Base-by-base conservation (phyloP, 2,888 invertebrate genomes). In the Nephrotoma flavescens region DNA sequence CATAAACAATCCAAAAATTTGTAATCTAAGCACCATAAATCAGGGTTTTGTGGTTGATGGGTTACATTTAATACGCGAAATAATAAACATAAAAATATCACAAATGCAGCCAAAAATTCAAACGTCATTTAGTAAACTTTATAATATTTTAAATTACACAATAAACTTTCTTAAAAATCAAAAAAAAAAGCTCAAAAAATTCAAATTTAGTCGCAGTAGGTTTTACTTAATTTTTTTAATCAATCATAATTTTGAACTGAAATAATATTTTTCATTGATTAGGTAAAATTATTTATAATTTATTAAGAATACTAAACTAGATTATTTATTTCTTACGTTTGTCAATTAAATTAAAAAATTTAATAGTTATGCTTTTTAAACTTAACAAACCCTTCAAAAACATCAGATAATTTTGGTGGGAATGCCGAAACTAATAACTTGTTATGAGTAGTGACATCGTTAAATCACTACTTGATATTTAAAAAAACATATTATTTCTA, bases 51-150 rank as follows among this genome's bases (percentile, higher is more conserved):
- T 47, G 96, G 95, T 90, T 96, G 95, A 90, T 96, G 96, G 92
- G 96, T 96, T 88, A 97, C 96, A 92, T 97, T 97, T 89, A 97
- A 92, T 91, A 97, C 95, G 91, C 96, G 94, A 91, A 97, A 96
- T 88, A 97, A 93, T 89, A 96, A 94, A 92, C 96, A 96, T 88
- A 97, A 92, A 89, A 97, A 95, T 88, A 97, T 96, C 88, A 96
- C 97, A 89, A 96, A 92, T 87, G 95, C 94, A 88, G 96, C 96
- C 89, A 97, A 92, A 89, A 96, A 93, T 88, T 96, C 96, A 88
- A 96, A 96, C 89, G 96, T 96, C 96, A 96, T 96, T 1, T 31
- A 44, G 44, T 31, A 52, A 15, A 52, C n/a, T 52, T 31, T 71
- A 71, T 71, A 4, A 71, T 19, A 71, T 31, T 71, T 31, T 71